Evolutionary conservation across 1,140 invertebrate species (phyloP).

Genomic region (Anoplophora glabripennis): DNA sequence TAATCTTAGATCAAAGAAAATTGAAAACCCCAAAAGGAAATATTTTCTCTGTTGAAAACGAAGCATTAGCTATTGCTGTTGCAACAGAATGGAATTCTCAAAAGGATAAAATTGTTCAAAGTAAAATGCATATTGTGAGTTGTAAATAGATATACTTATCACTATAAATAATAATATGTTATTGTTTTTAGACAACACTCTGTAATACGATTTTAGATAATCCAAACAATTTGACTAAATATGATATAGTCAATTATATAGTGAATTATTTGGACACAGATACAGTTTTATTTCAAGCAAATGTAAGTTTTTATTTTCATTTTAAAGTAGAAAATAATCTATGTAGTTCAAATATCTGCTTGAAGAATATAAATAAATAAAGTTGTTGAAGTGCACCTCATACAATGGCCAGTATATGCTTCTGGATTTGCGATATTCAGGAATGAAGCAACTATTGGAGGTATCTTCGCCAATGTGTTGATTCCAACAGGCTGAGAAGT

Average conservation of each 20-base stretch:
- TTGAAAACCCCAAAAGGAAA: slow-evolving; percentile 84
- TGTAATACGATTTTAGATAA: slow-evolving; percentile 90
- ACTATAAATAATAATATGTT: slow-evolving; percentile 13
- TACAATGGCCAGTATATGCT: too few species aligned
- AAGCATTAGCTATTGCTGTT: slow-evolving; percentile 86
- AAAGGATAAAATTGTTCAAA: slow-evolving; percentile 69
- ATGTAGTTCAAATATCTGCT: too few species aligned
- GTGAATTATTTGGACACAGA: slow-evolving; percentile 85
- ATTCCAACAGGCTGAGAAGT: too few species aligned
- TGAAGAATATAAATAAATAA: too few species aligned
- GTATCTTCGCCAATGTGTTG: too few species aligned
- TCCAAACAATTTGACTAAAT: slow-evolving; percentile 74
- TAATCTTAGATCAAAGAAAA: slow-evolving; percentile 78
- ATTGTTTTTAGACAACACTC: slow-evolving; percentile 70
- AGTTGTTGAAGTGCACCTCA: too few species aligned
- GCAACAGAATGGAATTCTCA: slow-evolving; percentile 92
- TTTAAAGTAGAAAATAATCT: slow-evolving; percentile 3
- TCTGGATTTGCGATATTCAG: too few species aligned
- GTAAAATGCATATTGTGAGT: slow-evolving; percentile 84
- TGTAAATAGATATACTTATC: slow-evolving; percentile 8
- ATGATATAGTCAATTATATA: slow-evolving; percentile 74
- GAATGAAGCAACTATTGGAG: too few species aligned
- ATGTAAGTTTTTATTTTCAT: slow-evolving; percentile 55
- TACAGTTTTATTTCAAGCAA: slow-evolving; percentile 75
- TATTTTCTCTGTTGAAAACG: slow-evolving; percentile 73